These are phyloP conservation scores for Trididemnum miniatum DNA, from an alignment of 23 tunicate species.

Conservation along the genomic window DNA sequence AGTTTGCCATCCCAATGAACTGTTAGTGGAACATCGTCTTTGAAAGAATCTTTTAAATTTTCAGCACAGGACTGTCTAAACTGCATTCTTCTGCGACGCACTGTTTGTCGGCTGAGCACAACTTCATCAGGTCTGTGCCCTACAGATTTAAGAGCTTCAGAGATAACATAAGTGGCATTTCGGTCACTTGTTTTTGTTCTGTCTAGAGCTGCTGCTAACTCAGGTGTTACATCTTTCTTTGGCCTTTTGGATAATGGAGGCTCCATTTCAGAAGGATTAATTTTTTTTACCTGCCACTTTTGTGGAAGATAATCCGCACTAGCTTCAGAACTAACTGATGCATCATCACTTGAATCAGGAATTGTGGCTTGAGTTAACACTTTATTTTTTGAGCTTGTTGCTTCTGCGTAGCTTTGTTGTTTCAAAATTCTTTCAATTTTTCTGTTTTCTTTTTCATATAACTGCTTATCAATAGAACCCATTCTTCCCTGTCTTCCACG, in stretches of 20 bases:
- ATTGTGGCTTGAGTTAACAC: neutral
- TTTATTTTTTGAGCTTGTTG: neutral
- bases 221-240: neutral
- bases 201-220: neutral
- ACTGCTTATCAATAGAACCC: neutral
- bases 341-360: neutral
- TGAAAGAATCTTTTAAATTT: neutral
- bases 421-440: neutral
- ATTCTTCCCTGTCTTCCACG: neutral
- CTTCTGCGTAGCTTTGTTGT: neutral
- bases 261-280: neutral
- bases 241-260: neutral
- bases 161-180: neutral
- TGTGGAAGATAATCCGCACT: neutral
- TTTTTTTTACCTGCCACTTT: neutral
- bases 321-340: conserved; percentile 1
- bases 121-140: neutral
- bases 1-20: neutral
- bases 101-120: neutral
- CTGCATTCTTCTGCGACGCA: neutral
- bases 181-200: neutral
- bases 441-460: neutral
- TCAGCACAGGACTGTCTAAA: neutral
- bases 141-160: neutral
- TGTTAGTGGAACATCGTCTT: neutral